A percentile compares a stretch with the other conserved stretches of the same genome.
Conservation (phyloP, 2,888 invertebrate species). For the Callyntrura sp. region DNA sequence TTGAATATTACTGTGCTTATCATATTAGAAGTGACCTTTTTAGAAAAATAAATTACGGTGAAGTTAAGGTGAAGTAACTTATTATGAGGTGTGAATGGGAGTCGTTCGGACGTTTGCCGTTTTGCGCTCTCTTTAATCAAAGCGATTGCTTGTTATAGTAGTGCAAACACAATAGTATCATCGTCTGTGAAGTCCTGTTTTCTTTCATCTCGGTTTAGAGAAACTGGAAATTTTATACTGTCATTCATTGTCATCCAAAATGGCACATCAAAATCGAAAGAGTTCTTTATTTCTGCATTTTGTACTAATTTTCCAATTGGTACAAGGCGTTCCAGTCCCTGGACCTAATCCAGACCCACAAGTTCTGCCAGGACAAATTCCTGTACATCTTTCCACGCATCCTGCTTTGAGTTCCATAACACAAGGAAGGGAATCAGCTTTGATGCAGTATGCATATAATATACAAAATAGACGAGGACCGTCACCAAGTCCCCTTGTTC, state of each 20-base stretch:
- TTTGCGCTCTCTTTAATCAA: constrained; percentile 9
- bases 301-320: no score
- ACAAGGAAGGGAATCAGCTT: constrained; percentile 61
- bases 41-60: constrained; percentile 35
- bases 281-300: no score
- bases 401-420: constrained; percentile 68
- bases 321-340: background rate
- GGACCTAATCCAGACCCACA: constrained; percentile 46
- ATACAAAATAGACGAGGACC: constrained; percentile 69
- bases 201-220: no score
- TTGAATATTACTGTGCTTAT: background rate
- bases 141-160: background rate
- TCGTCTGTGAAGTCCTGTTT: no score
- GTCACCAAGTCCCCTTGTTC: constrained; percentile 56
- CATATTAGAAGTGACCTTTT: constrained; percentile 25
- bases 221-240: no score
- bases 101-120: constrained; percentile 19
- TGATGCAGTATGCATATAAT: constrained; percentile 64
- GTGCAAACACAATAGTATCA: no score
- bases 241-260: no score
- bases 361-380: constrained; percentile 64
- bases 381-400: constrained; percentile 65
- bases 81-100: constrained; percentile 51
- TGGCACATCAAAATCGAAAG: no score
- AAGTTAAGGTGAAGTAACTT: constrained; percentile 1